Conservation (phyloP, 1,140 invertebrate genomes). For the Temnothorax curvispinosus region DNA sequence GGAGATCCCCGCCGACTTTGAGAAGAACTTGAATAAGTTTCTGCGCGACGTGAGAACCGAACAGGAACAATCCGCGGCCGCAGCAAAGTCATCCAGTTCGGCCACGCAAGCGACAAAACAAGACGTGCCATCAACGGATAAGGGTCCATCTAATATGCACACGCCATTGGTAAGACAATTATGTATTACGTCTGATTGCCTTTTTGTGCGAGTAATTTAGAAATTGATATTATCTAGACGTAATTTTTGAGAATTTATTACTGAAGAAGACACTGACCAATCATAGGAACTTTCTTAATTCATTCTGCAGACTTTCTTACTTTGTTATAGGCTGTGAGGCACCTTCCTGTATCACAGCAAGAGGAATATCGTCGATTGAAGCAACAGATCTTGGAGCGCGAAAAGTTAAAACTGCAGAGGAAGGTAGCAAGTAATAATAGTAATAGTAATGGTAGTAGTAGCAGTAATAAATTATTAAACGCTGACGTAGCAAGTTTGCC, state of each 20-base stretch:
- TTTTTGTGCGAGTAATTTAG: background rate
- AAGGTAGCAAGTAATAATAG: slow-evolving; percentile 41
- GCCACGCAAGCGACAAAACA: slow-evolving; percentile 39
- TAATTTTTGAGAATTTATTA: background rate
- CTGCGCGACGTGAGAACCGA: slow-evolving; percentile 80
- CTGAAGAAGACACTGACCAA: background rate
- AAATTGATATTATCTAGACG: background rate
- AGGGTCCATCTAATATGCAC: slow-evolving; percentile 56
- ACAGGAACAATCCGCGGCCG: slow-evolving; percentile 73
- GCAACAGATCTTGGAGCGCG: slow-evolving; percentile 81
- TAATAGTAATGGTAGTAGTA: background rate
- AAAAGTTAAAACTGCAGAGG: slow-evolving; percentile 76
- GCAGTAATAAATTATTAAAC: slow-evolving; percentile 32
- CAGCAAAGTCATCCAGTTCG: slow-evolving; percentile 45
- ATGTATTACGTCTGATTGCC: background rate
- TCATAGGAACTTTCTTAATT: slow-evolving; percentile 13
- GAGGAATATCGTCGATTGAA: slow-evolving; percentile 85
- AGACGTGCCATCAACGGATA: slow-evolving; percentile 16
- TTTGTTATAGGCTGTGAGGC: slow-evolving; percentile 81
- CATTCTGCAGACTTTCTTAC: slow-evolving; percentile 48
- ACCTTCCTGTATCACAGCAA: slow-evolving; percentile 82
- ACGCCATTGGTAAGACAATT: slow-evolving; percentile 75
- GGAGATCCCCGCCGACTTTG: slow-evolving; percentile 79
- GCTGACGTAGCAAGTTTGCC: background rate
- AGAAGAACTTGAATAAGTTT: slow-evolving; percentile 82